Percentiles rank a stretch among this genome's conserved stretches.
Conservation (phyloP, 1,140 invertebrate species). For the Mercenaria mercenaria region DNA sequence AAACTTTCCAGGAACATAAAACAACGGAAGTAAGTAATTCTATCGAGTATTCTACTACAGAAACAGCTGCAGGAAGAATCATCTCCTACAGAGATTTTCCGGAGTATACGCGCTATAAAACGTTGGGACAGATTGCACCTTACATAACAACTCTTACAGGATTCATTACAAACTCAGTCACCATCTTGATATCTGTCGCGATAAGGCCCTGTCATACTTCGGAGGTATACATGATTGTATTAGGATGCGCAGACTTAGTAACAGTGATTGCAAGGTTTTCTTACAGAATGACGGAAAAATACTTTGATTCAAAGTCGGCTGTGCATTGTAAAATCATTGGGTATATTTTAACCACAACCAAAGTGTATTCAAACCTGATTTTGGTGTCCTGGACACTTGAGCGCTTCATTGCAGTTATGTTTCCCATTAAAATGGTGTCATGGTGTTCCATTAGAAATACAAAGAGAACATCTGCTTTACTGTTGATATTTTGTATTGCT, state of each 20-base stretch:
- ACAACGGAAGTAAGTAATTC: too few relatives aligned
- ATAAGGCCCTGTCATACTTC: not conserved
- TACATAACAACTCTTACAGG: not conserved
- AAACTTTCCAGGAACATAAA: too few relatives aligned
- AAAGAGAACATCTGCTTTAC: not conserved
- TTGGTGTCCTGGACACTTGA: not conserved
- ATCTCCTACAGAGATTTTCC: not conserved
- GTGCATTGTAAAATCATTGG: not conserved
- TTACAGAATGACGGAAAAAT: not conserved
- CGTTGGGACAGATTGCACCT: not conserved
- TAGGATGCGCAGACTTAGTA: not conserved
- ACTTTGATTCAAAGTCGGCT: too few relatives aligned
- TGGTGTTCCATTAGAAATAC: constrained; percentile 15
- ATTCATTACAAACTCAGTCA: not conserved
- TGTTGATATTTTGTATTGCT: not conserved
- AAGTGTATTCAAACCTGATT: not conserved
- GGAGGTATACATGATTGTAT: not conserved
- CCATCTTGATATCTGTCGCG: not conserved
- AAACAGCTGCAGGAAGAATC: not conserved
- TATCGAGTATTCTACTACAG: not conserved
- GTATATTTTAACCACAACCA: not conserved
- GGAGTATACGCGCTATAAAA: not conserved
- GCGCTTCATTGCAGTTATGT: not conserved
- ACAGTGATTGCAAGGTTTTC: not conserved
- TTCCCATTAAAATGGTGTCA: not conserved